Conservation (phyloP, 2,113 vertebrate species). For the Campylomormyrus numenius region DNA sequence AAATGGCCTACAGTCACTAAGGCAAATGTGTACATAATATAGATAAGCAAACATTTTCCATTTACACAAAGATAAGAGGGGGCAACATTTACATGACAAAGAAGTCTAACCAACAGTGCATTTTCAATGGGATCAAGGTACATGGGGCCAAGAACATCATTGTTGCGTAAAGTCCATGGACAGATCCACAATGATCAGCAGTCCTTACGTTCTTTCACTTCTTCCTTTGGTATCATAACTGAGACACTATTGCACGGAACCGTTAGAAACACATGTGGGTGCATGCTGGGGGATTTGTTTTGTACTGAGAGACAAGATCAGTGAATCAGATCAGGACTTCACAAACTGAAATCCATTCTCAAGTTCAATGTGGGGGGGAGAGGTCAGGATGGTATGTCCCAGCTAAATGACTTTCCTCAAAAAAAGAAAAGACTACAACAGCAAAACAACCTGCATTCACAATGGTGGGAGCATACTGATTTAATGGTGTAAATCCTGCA, state of each 20-base stretch:
- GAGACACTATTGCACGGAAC: conserved; percentile 45
- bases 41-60: not conserved
- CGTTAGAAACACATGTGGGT: conserved; percentile 10
- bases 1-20: not conserved
- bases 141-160: not conserved
- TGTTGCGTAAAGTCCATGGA: not conserved
- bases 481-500: not conserved
- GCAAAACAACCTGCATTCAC: not conserved
- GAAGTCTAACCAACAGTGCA: not conserved
- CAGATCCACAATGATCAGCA: not conserved
- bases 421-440: not conserved
- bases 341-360: not conserved
- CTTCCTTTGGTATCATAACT: conserved; percentile 39
- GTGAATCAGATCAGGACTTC: not conserved
- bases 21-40: not conserved
- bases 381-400: not conserved
- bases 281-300: not conserved
- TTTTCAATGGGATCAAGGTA: not conserved
- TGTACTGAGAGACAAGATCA: not conserved
- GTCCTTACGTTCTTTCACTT: not conserved
- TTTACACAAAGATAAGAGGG: not conserved
- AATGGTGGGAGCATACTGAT: not conserved
- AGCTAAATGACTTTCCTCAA: not conserved
- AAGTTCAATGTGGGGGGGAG: not conserved
- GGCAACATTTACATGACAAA: not conserved